A percentile compares a stretch with the other conserved stretches of the same genome.
Conservation (phyloP, 1,140 invertebrate species). For the Sinella curviseta region DNA sequence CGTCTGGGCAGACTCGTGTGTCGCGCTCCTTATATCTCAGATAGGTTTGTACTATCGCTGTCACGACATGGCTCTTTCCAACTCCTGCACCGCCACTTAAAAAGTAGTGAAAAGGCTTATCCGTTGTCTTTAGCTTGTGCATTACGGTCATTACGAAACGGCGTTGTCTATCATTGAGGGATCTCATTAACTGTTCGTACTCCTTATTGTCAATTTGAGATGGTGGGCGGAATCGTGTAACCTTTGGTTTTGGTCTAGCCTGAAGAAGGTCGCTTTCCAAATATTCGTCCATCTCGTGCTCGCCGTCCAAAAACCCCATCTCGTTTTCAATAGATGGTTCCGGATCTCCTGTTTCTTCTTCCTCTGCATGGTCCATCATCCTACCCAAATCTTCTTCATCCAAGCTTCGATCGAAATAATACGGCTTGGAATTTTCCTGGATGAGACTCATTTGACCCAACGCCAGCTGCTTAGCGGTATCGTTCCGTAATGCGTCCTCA, state of each 20-base stretch:
- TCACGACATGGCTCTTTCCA: constrained; percentile 31
- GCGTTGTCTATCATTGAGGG: constrained; percentile 32
- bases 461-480: background rate
- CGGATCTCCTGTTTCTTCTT: background rate
- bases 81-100: constrained; percentile 33
- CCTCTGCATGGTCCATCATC: constrained; percentile 6
- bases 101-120: constrained; percentile 21
- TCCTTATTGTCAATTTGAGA: constrained; percentile 16
- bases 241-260: background rate
- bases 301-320: too few species aligned
- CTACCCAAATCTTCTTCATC: background rate
- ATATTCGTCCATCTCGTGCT: too few species aligned
- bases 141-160: constrained; percentile 8
- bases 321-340: too few species aligned
- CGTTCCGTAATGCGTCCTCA: background rate
- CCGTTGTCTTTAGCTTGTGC: background rate
- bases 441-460: background rate
- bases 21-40: background rate
- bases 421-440: background rate
- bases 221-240: background rate
- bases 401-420: background rate
- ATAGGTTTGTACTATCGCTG: constrained; percentile 29
- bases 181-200: constrained; percentile 6
- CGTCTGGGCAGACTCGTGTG: background rate
- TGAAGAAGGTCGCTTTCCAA: too few species aligned